Evolutionary conservation across 2,797 vertebrate species (phyloP).

Genomic region (Allobates femoralis): DNA sequence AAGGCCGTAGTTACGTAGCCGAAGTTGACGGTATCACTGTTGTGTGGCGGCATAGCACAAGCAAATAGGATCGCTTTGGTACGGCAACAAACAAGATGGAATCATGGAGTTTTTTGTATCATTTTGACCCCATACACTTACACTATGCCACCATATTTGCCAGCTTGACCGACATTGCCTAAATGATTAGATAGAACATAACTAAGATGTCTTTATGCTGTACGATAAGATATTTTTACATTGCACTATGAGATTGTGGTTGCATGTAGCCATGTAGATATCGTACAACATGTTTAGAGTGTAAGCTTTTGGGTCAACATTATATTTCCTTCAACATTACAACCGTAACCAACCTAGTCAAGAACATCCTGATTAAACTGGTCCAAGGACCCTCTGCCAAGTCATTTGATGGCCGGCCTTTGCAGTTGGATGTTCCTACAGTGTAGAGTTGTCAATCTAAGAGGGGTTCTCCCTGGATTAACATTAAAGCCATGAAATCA

Average conservation of each 20-base stretch:
- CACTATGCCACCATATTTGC: too few relatives aligned
- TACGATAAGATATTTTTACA: too few relatives aligned
- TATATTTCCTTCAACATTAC: background rate
- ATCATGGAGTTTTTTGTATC: too few relatives aligned
- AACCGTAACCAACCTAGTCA: background rate
- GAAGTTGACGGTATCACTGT: too few relatives aligned
- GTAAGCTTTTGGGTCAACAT: background rate
- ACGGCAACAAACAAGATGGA: too few relatives aligned
- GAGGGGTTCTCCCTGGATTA: conserved; percentile 10
- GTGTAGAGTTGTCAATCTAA: conserved; percentile 25
- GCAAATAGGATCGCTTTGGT: too few relatives aligned
- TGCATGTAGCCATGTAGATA: background rate
- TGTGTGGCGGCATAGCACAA: too few relatives aligned
- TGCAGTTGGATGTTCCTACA: background rate
- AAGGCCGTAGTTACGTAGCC: too few relatives aligned
- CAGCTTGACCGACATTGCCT: too few relatives aligned
- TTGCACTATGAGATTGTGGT: background rate
- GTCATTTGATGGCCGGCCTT: background rate
- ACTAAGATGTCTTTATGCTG: too few relatives aligned
- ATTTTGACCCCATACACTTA: too few relatives aligned
- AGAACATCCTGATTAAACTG: conserved; percentile 4
- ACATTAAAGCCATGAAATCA: conserved; percentile 43
- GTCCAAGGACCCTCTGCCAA: background rate
- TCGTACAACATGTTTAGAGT: background rate
- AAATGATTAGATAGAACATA: too few relatives aligned